A percentile compares a stretch with the other conserved stretches of the same genome.
phyloP scores from a whole-genome alignment of 2,113 vertebrate species.

The Meleagris gallopavo region DNA sequence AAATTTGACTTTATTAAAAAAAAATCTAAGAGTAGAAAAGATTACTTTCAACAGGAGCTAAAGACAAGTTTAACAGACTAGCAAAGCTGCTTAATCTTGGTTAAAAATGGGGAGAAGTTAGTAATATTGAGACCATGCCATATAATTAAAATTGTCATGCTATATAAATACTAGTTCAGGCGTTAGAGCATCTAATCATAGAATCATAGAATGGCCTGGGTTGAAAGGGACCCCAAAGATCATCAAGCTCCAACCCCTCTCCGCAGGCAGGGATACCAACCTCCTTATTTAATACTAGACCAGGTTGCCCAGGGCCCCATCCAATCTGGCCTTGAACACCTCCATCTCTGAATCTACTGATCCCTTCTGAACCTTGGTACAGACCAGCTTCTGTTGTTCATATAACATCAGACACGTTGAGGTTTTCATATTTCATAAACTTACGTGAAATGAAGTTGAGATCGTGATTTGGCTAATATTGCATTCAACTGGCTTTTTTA shows the following conservation, averaged over 20 bases:
- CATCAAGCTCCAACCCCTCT: too few relatives aligned
- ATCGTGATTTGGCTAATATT: not conserved
- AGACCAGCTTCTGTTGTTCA: not conserved
- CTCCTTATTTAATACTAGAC: too few relatives aligned
- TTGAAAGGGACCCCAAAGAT: too few relatives aligned
- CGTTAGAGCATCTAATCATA: not conserved
- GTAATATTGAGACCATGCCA: not conserved
- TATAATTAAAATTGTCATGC: not conserved
- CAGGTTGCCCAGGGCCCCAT: too few relatives aligned
- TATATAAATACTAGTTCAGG: not conserved
- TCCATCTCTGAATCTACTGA: not conserved
- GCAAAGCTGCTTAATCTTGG: not conserved
- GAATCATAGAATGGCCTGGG: too few relatives aligned
- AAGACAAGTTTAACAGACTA: not conserved
- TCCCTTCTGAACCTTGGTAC: not conserved
- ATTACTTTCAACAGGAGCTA: not conserved
- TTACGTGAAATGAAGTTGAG: not conserved
- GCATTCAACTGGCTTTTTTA: not conserved
- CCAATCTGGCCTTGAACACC: too few relatives aligned
- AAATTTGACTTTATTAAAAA: not conserved
- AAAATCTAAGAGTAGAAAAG: not conserved
- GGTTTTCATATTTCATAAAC: not conserved
- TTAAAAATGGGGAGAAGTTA: accelerated
- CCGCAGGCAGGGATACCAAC: too few relatives aligned
- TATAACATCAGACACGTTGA: not conserved